These are phyloP conservation scores for Coreius guichenoti DNA, from an alignment of 2,797 vertebrate genomes.

Conservation along the genomic window DNA sequence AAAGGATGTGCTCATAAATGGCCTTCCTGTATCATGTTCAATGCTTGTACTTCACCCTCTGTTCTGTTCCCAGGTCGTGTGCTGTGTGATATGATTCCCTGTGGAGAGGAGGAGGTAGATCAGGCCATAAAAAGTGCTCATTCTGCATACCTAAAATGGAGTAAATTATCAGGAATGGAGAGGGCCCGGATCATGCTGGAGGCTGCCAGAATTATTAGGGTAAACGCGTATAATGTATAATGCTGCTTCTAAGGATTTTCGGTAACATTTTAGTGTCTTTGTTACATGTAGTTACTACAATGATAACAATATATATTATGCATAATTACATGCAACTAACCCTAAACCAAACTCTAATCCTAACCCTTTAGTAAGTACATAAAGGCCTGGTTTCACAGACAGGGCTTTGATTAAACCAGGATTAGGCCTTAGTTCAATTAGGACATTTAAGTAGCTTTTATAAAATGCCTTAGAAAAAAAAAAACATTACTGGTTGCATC, in stretches of 20 bases:
- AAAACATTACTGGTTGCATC: no score
- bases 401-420: no score
- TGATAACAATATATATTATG: no score
- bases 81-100: conserved; percentile 85
- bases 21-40: neutral
- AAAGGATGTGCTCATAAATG: neutral
- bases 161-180: conserved; percentile 89
- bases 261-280: no score
- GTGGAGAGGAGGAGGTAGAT: conserved; percentile 88
- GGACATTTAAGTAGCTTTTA: no score
- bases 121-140: conserved; percentile 88
- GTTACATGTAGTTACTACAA: no score
- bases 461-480: no score
- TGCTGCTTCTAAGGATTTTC: neutral
- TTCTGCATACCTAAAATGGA: conserved; percentile 88
- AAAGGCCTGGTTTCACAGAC: no score
- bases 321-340: no score
- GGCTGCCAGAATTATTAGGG: conserved; percentile 93
- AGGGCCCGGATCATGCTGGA: conserved; percentile 88
- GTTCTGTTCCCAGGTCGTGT: conserved; percentile 80
- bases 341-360: no score
- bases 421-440: no score
- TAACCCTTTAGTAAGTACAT: no score
- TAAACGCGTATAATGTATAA: conserved; percentile 60
- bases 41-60: neutral